Percentiles rank a stretch among this genome's conserved stretches.
These are phyloP conservation scores for Argyra leucocephala DNA, from an alignment of 2,888 invertebrate species.

Conservation along the genomic window DNA sequence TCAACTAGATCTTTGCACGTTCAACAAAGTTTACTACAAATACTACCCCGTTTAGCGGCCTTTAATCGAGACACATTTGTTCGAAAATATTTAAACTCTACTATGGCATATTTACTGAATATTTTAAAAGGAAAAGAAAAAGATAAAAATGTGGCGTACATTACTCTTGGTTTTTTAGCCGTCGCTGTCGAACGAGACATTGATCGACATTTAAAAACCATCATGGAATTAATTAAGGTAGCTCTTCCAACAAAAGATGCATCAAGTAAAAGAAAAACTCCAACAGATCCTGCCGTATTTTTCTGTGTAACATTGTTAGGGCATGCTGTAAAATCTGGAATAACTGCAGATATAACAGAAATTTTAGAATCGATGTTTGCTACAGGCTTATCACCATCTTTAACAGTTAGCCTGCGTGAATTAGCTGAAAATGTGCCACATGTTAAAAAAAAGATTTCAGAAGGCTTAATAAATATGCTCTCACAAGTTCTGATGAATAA, in stretches of 20 bases:
- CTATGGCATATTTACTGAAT: constrained; percentile 67
- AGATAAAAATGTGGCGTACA: constrained; percentile 78
- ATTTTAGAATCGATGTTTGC: constrained; percentile 86
- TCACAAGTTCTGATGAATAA: constrained; percentile 85
- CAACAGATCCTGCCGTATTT: constrained; percentile 81
- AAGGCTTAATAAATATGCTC: constrained; percentile 83
- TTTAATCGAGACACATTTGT: constrained; percentile 77
- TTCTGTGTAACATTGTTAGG: constrained; percentile 86
- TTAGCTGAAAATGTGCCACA: constrained; percentile 78
- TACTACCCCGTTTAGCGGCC: constrained; percentile 88
- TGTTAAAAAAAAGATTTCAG: constrained; percentile 81
- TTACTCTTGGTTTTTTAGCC: constrained; percentile 81
- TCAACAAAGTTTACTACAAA: constrained; percentile 74
- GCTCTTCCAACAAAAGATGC: constrained; percentile 69
- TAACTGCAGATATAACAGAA: constrained; percentile 68
- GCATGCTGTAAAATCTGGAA: constrained; percentile 71
- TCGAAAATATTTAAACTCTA: constrained; percentile 59
- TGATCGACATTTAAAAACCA: constrained; percentile 65
- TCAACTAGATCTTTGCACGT: constrained; percentile 66
- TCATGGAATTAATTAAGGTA: constrained; percentile 73
- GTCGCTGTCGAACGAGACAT: constrained; percentile 79
- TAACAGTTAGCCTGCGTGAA: constrained; percentile 85
- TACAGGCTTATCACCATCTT: constrained; percentile 78
- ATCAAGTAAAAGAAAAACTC: constrained; percentile 62
- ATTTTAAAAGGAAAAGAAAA: constrained; percentile 73